Evolutionary conservation across 64 coral and sea anemone species (phyloP).

Genomic region (Anthopleura sola): DNA sequence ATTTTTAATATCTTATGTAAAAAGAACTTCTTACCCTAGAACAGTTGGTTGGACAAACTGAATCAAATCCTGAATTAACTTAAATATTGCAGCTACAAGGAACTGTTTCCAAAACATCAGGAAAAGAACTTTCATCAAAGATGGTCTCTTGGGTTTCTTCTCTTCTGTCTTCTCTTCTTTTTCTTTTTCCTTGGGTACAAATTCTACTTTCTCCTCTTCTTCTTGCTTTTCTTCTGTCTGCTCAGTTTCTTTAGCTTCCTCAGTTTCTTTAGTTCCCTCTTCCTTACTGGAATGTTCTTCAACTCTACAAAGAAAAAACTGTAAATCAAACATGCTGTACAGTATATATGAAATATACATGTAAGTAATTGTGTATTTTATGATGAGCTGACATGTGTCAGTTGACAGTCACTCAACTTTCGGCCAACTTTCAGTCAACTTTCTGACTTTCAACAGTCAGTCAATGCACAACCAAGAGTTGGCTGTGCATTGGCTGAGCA

Average conservation of each 20-base stretch:
- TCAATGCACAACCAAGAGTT: no score
- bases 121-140: slow-evolving; percentile 51
- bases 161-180: slow-evolving; percentile 5
- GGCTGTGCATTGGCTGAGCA: no score
- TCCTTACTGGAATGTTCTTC: neutral
- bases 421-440: no score
- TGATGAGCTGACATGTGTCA: no score
- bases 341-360: no score
- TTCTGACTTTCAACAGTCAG: no score
- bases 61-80: slow-evolving; percentile 56
- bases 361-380: no score
- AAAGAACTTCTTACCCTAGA: slow-evolving; percentile 21
- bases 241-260: slow-evolving; percentile 9
- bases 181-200: slow-evolving; percentile 44
- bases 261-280: neutral
- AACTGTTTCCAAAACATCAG: slow-evolving; percentile 40
- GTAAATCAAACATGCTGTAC: no score
- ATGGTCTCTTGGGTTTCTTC: slow-evolving; percentile 40
- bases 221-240: slow-evolving; percentile 26
- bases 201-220: slow-evolving; percentile 73
- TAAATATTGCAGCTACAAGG: slow-evolving; percentile 42
- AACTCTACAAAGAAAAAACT: neutral
- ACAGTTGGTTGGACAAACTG: slow-evolving; percentile 71
- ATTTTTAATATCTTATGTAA: no score
- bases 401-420: no score